Evolutionary conservation across 64 coral and sea anemone genomes (phyloP), one percentile per base, ranked within the genome.

Genomic region (Cladopsammia gracilis): DNA sequence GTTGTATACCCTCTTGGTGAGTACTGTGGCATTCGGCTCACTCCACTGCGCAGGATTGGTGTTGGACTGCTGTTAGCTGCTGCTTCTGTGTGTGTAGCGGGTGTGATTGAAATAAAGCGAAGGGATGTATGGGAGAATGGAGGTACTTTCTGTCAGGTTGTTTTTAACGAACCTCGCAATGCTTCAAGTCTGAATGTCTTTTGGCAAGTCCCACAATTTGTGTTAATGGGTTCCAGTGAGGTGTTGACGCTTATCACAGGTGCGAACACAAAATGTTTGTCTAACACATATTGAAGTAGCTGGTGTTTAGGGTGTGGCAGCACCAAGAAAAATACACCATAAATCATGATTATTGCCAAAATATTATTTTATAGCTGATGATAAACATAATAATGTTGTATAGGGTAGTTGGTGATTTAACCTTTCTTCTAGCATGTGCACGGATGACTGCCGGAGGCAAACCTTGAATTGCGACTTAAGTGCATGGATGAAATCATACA

Each of bases 1-100:
- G 43, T 90, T 1, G 64, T 96, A 24, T 96, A 89, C 51, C 95
- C 95, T 75, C 51, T 76, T 57, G 0, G 93, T 9, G 19, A 72
- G 5, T 54, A 70, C 58, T 71, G 67, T 71, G 95, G 95, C 10
- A 18, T 96, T 25, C 67, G 45, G 4, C 79, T 90, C 12, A 96
- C 95, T 10, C 87, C 87, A 23, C 65, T 96, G 20, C 87, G 73
- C 19, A 80, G 92, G 58, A 93, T 96, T 76, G 87, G 95, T 25
- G 80, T 71, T 44, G 95, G 95, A 64, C 90, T 93, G 80, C 20
- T 96, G 8, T 90, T 96, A 73, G 72, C 91, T 9, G 91, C 95
- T 13, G 78, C 87, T 15, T 93, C 91, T 70, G 64, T 90, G 58
- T 73, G 46, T 42, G 91, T 96, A 10, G 95, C 95, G 19, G 91